Percentiles rank a stretch among this genome's conserved stretches.
Conservation (phyloP, 2,888 invertebrate species). For the Timema cristinae region DNA sequence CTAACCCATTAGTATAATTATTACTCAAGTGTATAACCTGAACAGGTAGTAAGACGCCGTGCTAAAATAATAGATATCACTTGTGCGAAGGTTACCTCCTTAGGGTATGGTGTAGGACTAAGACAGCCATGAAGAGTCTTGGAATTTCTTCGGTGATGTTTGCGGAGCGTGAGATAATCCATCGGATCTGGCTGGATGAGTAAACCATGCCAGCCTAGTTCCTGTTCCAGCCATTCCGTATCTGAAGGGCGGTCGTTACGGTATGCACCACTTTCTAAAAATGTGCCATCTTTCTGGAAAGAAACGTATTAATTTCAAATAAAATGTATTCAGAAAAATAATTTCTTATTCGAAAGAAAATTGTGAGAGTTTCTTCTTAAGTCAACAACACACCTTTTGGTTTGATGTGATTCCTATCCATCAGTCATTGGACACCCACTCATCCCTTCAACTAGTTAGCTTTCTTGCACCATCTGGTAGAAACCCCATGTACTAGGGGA, state of each 20-base stretch:
- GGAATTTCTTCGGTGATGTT: slow-evolving; percentile 54
- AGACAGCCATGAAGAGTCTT: slow-evolving; percentile 72
- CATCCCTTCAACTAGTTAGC: too few relatives aligned
- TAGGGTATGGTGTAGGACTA: slow-evolving; percentile 69
- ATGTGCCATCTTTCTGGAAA: slow-evolving; percentile 62
- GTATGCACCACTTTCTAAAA: slow-evolving; percentile 64
- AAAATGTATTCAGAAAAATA: slow-evolving; percentile 12
- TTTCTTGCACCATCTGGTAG: too few relatives aligned
- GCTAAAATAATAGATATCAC: too few relatives aligned
- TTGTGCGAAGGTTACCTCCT: slow-evolving; percentile 58
- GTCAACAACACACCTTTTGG: too few relatives aligned
- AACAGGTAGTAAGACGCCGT: too few relatives aligned
- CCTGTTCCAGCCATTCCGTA: slow-evolving; percentile 66
- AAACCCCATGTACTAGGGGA: too few relatives aligned
- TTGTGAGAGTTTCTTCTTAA: too few relatives aligned
- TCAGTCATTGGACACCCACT: too few relatives aligned
- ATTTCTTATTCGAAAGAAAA: background rate
- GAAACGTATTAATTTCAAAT: background rate
- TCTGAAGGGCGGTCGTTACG: slow-evolving; percentile 57
- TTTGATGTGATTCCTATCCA: too few relatives aligned
- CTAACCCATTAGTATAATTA: too few relatives aligned
- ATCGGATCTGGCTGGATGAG: slow-evolving; percentile 71
- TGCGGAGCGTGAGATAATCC: slow-evolving; percentile 65
- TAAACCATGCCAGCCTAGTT: slow-evolving; percentile 69
- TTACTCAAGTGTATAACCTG: too few relatives aligned